Evolutionary conservation across 2,113 vertebrate genomes (phyloP), one percentile per base, ranked within the genome.

Genomic region (Entosphenus tridentatus): DNA sequence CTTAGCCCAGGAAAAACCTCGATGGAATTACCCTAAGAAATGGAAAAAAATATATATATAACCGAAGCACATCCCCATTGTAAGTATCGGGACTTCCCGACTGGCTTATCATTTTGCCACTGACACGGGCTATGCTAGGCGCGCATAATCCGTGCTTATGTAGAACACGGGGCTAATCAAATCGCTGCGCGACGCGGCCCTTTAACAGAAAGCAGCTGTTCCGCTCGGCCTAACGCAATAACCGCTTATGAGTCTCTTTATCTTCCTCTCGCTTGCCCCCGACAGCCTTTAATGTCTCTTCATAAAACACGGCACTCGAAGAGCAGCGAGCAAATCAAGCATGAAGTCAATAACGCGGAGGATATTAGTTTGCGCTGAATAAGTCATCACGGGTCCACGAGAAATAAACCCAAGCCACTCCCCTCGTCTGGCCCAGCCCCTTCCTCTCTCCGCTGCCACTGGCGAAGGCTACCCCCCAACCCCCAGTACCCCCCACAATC

Each of bases 211-310:
- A 65, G 62, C 62, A 65, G 62, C 62, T 65, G 62, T 65, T 65
- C 62, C 62, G 62, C 62, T 65, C 62, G 62, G 62, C 62, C 62
- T 65, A 65, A 65, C 62, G 62, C 62, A 65, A 65, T 65, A 65
- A 65, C 62, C 62, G 62, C 62, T 65, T 65, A 65, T 65, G 62
- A 65, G 62, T 65, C 62, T 65, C 62, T 65, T 65, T 65, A 65
- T 65, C 62, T 65, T 65, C 62, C 62, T 65, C 62, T 65, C 62
- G n/a, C 62, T 16, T 65, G 21, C 62, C 62, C 62, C 62, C 62
- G 62, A 65, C 21, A 65, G 62, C n/a, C 62, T 65, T 65, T 65
- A 16, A 65, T 65, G 62, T 65, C 62, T 65, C 62, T 65, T 65
- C 62, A 65, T 65, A 65, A 65, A 65, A 65, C 62, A 65, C 62